Percentiles rank a stretch among this genome's conserved stretches.
phyloP scores from a whole-genome alignment of 2,888 invertebrate genomes.

The Hymenopus coronatus region DNA sequence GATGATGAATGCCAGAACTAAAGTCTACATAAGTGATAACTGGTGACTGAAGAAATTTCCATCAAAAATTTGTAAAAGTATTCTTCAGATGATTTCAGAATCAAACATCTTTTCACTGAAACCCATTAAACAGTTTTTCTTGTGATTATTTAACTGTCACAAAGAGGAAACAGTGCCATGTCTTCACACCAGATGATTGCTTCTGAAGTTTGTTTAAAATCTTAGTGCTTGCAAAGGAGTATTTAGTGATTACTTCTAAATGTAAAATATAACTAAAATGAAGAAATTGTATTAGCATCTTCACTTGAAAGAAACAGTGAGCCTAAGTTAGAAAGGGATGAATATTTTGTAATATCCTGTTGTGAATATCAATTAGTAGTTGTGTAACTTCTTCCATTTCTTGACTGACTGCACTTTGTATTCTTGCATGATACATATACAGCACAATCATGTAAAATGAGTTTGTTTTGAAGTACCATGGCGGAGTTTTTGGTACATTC shows the following conservation, averaged over 20 bases:
- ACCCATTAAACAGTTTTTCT: background rate
- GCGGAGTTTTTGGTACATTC: background rate
- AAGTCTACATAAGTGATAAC: background rate
- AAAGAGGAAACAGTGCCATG: slow-evolving; percentile 10
- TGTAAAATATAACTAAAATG: background rate
- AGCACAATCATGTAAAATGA: background rate
- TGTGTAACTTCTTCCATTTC: background rate
- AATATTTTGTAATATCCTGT: background rate
- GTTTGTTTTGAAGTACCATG: background rate
- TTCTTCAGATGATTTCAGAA: slow-evolving; percentile 5
- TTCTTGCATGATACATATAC: background rate
- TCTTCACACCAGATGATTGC: background rate
- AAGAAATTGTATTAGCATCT: background rate
- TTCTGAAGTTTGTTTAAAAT: background rate
- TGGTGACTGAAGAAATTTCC: background rate
- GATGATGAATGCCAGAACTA: background rate
- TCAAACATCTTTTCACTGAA: background rate
- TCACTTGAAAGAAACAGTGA: background rate
- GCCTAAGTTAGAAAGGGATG: background rate
- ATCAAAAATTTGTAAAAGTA: background rate
- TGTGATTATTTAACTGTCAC: background rate
- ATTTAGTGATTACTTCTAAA: background rate
- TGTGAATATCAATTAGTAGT: background rate
- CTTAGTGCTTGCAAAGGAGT: background rate
- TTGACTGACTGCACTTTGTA: background rate